Percentiles rank a stretch among this genome's conserved stretches.
Evolutionary conservation across 1,140 invertebrate species (phyloP).

Genomic region (Leguminivora glycinivorella): DNA sequence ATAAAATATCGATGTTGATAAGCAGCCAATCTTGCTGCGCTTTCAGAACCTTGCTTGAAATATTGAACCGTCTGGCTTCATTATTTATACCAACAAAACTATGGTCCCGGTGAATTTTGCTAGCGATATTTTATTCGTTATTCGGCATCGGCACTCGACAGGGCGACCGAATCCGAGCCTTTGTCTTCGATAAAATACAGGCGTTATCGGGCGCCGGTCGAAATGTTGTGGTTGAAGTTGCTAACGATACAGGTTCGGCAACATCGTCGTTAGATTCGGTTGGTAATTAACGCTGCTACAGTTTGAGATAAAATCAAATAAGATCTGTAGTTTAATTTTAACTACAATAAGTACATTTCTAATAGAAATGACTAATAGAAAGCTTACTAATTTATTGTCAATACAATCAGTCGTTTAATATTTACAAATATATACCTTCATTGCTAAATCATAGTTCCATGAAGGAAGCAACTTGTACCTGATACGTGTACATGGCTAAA

Average conservation of each 20-base stretch:
- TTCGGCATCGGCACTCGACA: neutral
- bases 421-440: no score
- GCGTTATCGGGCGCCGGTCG: neutral
- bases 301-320: neutral
- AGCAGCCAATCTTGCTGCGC: slow-evolving; percentile 1
- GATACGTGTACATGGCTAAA: neutral
- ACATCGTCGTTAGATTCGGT: neutral
- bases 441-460: no score
- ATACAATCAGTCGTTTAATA: no score
- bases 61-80: slow-evolving; percentile 25
- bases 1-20: slow-evolving; percentile 1
- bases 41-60: neutral
- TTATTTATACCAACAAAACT: slow-evolving; percentile 28
- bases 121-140: slow-evolving; percentile 26
- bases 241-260: slow-evolving; percentile 5
- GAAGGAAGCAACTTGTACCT: no score
- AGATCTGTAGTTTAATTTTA: neutral
- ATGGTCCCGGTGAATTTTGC: slow-evolving; percentile 20
- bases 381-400: no score
- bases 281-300: neutral
- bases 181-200: slow-evolving; percentile 19
- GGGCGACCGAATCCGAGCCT: slow-evolving; percentile 19
- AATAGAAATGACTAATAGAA: no score
- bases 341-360: no score
- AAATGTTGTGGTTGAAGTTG: neutral